Base-by-base conservation (phyloP, 2,113 vertebrate genomes). In the Elephas maximus region DNA sequence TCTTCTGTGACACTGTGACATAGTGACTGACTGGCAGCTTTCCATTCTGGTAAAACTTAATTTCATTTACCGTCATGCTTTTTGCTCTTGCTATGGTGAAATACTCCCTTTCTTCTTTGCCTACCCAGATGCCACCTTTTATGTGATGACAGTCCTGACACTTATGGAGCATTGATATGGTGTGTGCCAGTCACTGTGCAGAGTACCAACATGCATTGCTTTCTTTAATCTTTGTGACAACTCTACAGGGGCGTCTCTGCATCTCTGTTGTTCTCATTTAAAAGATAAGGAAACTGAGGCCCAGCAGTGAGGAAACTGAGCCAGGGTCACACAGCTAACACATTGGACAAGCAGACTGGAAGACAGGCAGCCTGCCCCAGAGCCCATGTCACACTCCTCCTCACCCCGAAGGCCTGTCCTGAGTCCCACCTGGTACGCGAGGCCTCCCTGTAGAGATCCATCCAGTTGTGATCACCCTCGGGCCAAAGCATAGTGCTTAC, bases 81-180 rank as follows among this genome's bases (percentile, higher is more conserved):
- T 91, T 48, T 33, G 53, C 12, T 30, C n/a, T 88, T 10, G 10
- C 85, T 45, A 1, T 15, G 14, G 62, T 74, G 71, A 41, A 74
- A 41, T 74, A 41, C 3, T 33, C 30, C 6, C 41, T 69, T 23
- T 93, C 53, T 41, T 33, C 51, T 69, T 80, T 30, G 1, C 67
- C 30, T 10, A 6, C 20, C 30, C 12, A 11, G n/a, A 3, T 20
- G 20, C 74, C 18, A 8, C 21, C 48, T 63, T 65, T 33, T 14
- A 3, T 8, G 10, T 1, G 6, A 26, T 41, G 30, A 14, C 7
- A 18, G 3, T 26, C 14, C 78, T 18, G 21, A 28, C 30, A 12
- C 1, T 4, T 28, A 5, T 7, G 41, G 48, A 12, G 21, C 28
- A 5, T 74, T 26, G 0, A 1, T 2, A 1, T 2, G 3, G 30